These are phyloP conservation scores for Fratercula arctica DNA, from an alignment of 2,797 vertebrate genomes.

Conservation along the genomic window DNA sequence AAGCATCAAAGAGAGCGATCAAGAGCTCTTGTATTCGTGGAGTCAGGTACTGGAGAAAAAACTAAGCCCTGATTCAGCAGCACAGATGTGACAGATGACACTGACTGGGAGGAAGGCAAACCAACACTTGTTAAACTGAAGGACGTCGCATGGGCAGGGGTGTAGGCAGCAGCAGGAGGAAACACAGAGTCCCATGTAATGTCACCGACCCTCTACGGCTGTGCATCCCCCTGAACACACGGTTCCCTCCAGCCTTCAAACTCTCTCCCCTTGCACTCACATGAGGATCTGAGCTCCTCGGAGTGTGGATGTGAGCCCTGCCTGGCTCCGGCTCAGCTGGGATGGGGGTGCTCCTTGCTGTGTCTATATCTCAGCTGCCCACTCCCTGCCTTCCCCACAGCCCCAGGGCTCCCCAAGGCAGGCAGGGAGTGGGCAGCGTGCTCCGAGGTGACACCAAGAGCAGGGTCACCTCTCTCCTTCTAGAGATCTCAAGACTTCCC, in stretches of 20 bases:
- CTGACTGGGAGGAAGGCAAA: background rate
- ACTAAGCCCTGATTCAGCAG: background rate
- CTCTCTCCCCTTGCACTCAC: background rate
- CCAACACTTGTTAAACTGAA: background rate
- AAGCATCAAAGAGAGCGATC: background rate
- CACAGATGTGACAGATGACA: background rate
- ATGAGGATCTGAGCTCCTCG: accelerated
- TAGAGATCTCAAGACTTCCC: background rate
- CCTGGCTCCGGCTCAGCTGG: background rate
- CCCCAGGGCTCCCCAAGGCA: background rate
- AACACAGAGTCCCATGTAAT: background rate
- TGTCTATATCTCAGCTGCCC: background rate
- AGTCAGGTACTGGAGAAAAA: background rate
- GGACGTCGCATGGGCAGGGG: accelerated
- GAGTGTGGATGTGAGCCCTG: accelerated
- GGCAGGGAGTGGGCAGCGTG: accelerated
- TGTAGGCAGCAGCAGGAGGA: background rate
- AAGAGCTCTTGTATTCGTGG: background rate
- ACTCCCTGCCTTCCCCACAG: background rate
- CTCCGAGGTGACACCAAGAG: background rate
- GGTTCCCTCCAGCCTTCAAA: background rate
- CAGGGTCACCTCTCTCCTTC: background rate
- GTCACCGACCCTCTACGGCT: accelerated
- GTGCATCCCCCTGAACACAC: accelerated
- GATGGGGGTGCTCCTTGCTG: background rate